Evolutionary conservation across 2,797 vertebrate genomes (phyloP), one percentile per base, ranked within the genome.

Genomic region (Urocyon cinereoargenteus): DNA sequence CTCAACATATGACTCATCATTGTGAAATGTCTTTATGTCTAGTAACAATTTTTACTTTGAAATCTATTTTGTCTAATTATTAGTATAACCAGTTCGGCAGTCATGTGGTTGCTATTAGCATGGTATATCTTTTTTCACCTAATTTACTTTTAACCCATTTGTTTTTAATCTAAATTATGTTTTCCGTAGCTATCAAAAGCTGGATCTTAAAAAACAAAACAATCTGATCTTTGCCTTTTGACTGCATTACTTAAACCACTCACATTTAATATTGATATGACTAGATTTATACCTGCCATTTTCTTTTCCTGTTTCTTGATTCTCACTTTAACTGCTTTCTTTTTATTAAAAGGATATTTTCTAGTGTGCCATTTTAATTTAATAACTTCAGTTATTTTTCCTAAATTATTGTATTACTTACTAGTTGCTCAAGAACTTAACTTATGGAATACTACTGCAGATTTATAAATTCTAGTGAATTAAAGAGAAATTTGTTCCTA

Each of bases 11-110:
- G 79, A 66, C 18, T 59, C 73, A 57, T 66, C 34, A 34, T 26
- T 66, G 40, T 84, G 68, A 57, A 89, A 66, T 75, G 31, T 66
- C 40, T 94, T 75, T 15, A 34, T 26, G 36, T 49, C 64, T 82
- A 82, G 45, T 53, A 40, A 49, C 18, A 77, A 57, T 77, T 94
- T 94, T 84, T 90, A 81, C 66, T 84, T 77, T 90, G 59, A 77
- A 77, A 77, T 57, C 49, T 55, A 45, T 64, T 83, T 94, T 68
- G 84, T 72, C 57, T 83, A n/a, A 18, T 40, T 51, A 73, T 62
- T 24, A 81, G 28, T 75, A 31, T 45, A 66, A 45, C 45, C 21
- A 83, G 34, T 28, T 40, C 28, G 59, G 13, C 55, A 51, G 34
- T 88, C 13, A 40, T 45, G 19, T 66, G 49, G 86, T 75, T 89